These are phyloP conservation scores for Colossoma macropomum DNA, from an alignment of 2,113 vertebrate species.

Conservation along the genomic window DNA sequence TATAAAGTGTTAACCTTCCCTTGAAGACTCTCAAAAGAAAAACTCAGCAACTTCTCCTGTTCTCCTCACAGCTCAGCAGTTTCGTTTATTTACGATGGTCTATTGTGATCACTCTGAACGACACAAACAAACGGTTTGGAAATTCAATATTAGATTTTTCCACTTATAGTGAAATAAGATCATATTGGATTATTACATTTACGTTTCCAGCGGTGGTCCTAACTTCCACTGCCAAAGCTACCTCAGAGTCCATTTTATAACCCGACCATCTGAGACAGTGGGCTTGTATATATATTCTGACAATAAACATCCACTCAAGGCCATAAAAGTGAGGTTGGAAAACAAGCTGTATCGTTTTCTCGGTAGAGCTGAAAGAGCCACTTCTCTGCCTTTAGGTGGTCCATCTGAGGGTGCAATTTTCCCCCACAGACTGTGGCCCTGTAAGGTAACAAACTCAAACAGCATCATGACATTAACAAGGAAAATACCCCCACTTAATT, in stretches of 20 bases:
- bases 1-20: background rate
- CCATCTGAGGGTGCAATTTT: conserved; percentile 43
- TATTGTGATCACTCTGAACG: background rate
- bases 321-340: conserved; percentile 13
- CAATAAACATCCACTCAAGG: conserved; percentile 49
- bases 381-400: conserved; percentile 60
- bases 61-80: background rate
- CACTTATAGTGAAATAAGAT: background rate
- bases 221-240: background rate
- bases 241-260: background rate
- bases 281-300: conserved; percentile 23
- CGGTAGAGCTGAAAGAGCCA: conserved; percentile 20
- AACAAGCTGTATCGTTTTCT: conserved; percentile 15
- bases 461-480: conserved; percentile 59
- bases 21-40: background rate
- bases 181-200: background rate
- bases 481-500: conserved; percentile 56
- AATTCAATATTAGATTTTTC: background rate
- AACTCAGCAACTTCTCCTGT: background rate
- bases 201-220: background rate
- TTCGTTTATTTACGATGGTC: background rate
- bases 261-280: background rate
- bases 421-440: conserved; percentile 7
- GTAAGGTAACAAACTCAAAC: conserved; percentile 39
- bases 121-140: background rate